phyloP scores from a whole-genome alignment of 1,140 invertebrate species.

The Pogonognathellus flavescens region DNA sequence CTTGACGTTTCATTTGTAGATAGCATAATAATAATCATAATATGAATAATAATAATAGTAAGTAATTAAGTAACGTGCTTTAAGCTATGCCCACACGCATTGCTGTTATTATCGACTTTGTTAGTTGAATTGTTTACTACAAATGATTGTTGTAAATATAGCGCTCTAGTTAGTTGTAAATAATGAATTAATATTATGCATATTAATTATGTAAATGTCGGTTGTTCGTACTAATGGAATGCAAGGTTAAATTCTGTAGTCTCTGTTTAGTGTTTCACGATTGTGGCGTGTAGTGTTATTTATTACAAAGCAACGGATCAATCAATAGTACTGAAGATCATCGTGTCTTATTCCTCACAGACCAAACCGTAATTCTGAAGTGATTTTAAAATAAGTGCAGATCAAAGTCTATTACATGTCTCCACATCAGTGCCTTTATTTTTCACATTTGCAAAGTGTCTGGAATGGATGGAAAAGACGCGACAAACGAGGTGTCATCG shows the following conservation, averaged over 20 bases:
- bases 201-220: no score
- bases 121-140: neutral
- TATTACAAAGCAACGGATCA: conserved; percentile 29
- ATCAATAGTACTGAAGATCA: neutral
- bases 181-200: neutral
- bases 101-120: neutral
- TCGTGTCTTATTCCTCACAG: neutral
- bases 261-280: conserved; percentile 26
- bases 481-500: neutral
- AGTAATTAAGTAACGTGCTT: neutral
- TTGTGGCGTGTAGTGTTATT: neutral
- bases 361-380: neutral
- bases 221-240: no score
- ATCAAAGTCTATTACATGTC: conserved; percentile 13
- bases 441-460: conserved; percentile 21
- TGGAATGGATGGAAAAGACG: neutral
- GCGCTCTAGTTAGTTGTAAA: neutral
- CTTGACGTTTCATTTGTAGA: neutral
- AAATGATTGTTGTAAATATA: conserved; percentile 1
- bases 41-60: neutral
- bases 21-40: neutral
- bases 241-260: conserved; percentile 9
- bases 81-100: neutral
- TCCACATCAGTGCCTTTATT: conserved; percentile 27
- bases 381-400: conserved; percentile 11